These are phyloP conservation scores for Tetranychus cinnabarinus DNA, from an alignment of 1,140 invertebrate species.

Conservation along the genomic window DNA sequence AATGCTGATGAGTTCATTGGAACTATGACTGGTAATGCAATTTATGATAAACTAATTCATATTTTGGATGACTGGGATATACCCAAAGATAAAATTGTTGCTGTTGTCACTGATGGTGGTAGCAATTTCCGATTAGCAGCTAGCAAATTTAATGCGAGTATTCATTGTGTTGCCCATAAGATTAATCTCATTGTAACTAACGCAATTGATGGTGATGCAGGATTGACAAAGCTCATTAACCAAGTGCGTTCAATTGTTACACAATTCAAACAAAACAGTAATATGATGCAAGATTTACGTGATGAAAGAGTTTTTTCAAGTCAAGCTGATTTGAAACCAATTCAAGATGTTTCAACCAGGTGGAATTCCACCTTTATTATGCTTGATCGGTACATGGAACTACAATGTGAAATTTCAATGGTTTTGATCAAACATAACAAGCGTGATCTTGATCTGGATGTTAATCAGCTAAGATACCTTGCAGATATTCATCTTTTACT, in stretches of 20 bases:
- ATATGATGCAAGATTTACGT: not conserved
- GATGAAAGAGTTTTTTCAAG: not conserved
- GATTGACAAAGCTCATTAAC: no score
- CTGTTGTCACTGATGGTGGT: no score
- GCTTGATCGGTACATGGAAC: not conserved
- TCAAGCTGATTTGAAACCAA: not conserved
- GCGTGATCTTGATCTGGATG: not conserved
- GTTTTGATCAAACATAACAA: not conserved
- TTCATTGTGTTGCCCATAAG: no score
- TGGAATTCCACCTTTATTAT: not conserved
- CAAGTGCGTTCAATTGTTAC: not conserved
- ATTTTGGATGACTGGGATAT: no score
- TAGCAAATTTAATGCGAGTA: no score
- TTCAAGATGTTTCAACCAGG: not conserved
- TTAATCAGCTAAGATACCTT: not conserved
- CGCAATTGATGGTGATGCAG: no score
- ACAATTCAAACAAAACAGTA: not conserved
- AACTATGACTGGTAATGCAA: no score
- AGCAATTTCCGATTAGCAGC: no score
- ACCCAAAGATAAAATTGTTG: no score
- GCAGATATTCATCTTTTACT: not conserved
- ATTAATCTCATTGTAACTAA: no score
- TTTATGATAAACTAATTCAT: no score
- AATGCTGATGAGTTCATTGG: no score
- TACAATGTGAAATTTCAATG: not conserved